Evolutionary conservation across 2,797 vertebrate species (phyloP).

Genomic region (Pangasius sanitwongsei): DNA sequence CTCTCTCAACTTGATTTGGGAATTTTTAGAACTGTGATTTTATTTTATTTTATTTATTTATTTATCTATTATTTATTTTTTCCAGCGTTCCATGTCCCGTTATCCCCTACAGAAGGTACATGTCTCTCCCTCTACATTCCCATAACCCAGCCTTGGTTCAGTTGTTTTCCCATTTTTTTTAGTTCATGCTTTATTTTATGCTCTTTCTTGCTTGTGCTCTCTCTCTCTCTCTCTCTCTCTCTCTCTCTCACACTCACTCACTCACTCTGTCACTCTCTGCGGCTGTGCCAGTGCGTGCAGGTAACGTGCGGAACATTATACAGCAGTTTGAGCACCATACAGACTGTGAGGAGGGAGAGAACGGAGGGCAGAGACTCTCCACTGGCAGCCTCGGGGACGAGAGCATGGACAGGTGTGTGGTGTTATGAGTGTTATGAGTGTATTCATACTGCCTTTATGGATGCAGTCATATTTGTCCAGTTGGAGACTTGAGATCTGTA

Average conservation of each 20-base stretch:
- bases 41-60: background rate
- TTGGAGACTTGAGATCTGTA: background rate
- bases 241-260: background rate
- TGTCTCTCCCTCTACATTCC: conserved; percentile 18
- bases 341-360: conserved; percentile 74
- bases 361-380: conserved; percentile 78
- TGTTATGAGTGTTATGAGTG: background rate
- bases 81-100: conserved; percentile 92
- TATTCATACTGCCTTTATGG: background rate
- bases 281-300: conserved; percentile 79
- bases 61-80: conserved; percentile 51
- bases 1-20: background rate
- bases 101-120: conserved; percentile 91
- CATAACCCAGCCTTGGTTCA: background rate
- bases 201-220: background rate
- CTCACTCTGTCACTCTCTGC: conserved; percentile 18
- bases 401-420: conserved; percentile 75
- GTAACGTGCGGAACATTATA: conserved; percentile 91
- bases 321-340: conserved; percentile 92
- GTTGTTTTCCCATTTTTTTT: background rate
- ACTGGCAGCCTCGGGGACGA: conserved; percentile 89
- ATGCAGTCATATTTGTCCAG: background rate
- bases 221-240: background rate
- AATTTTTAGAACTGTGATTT: background rate
- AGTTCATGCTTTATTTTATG: background rate